Evolutionary conservation across 1,140 invertebrate species (phyloP).

Genomic region (Penaeus vannamei): DNA sequence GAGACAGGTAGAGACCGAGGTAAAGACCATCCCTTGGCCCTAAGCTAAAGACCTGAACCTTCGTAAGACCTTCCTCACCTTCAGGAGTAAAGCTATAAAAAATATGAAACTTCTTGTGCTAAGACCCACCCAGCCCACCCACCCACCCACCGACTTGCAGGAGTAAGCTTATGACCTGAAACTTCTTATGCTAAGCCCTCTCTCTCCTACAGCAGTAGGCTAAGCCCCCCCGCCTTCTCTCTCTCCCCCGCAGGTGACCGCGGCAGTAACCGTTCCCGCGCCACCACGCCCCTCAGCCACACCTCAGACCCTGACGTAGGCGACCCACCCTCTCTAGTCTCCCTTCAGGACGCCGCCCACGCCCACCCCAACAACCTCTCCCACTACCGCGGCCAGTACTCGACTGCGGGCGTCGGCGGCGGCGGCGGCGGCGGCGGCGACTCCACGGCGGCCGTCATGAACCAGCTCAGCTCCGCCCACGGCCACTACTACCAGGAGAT

Average conservation of each 20-base stretch:
- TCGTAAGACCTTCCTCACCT: no score
- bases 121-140: no score
- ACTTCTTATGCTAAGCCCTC: no score
- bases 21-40: no score
- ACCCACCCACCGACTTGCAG: no score
- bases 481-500: constrained; percentile 62
- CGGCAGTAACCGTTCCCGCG: constrained; percentile 53
- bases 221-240: constrained; percentile 25
- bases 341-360: constrained; percentile 37
- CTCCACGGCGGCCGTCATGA: constrained; percentile 45
- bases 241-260: constrained; percentile 50
- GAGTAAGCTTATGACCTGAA: no score
- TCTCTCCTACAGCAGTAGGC: constrained; percentile 1
- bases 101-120: no score
- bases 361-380: constrained; percentile 54
- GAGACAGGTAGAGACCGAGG: no score
- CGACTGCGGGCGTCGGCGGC: constrained; percentile 10
- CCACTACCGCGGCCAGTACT: constrained; percentile 56
- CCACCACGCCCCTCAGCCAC: constrained; percentile 62
- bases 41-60: no score
- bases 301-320: constrained; percentile 54
- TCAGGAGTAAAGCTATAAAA: no score
- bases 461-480: constrained; percentile 46
- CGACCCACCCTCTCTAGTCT: constrained; percentile 49
- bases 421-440: neutral